phyloP scores from a whole-genome alignment of 2,888 invertebrate genomes.

The Myopa testacea region DNA sequence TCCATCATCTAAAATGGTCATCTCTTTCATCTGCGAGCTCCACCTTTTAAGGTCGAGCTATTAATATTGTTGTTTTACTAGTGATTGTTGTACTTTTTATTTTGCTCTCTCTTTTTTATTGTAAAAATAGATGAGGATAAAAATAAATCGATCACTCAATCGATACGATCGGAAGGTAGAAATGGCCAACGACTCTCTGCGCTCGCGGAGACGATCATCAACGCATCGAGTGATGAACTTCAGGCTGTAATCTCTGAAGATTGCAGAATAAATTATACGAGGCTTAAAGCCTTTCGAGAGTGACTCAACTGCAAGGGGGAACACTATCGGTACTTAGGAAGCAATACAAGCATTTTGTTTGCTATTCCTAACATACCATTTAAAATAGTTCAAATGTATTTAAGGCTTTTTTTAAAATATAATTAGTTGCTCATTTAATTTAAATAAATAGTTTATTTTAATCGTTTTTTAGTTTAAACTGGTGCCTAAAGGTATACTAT shows the following conservation, averaged over 20 bases:
- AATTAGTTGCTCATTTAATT: too few relatives aligned
- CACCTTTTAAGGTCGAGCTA: constrained; percentile 20
- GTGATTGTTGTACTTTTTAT: neutral
- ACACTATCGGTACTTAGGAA: neutral
- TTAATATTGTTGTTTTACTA: neutral
- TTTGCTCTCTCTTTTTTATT: neutral
- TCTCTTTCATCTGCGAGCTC: neutral
- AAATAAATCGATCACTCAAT: neutral
- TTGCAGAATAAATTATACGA: neutral
- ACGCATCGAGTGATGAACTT: neutral
- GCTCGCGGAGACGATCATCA: neutral
- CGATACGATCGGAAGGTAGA: neutral
- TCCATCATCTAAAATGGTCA: neutral
- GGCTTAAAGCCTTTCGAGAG: neutral
- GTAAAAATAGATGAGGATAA: neutral
- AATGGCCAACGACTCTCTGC: neutral
- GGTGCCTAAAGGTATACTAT: too few relatives aligned
- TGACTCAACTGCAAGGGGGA: neutral
- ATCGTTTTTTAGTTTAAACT: too few relatives aligned
- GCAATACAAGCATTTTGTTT: too few relatives aligned
- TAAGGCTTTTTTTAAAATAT: too few relatives aligned
- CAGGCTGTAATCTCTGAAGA: neutral
- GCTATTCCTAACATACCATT: too few relatives aligned
- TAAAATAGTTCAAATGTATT: too few relatives aligned
- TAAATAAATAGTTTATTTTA: too few relatives aligned